These are phyloP conservation scores for Hydraecia micacea DNA, from an alignment of 2,888 invertebrate species.

Conservation along the genomic window DNA sequence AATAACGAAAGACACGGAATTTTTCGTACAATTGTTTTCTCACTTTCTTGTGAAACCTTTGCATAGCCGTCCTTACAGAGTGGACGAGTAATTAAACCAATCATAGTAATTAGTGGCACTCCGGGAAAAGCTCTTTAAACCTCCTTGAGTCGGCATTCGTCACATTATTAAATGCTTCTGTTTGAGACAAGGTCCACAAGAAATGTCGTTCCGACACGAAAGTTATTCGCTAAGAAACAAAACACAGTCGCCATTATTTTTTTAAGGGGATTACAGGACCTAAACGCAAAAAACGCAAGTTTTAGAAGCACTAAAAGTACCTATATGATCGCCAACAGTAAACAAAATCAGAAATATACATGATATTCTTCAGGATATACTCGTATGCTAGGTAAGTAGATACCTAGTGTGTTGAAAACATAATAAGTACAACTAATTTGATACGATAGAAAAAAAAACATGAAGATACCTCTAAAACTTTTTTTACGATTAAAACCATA, in stretches of 20 bases:
- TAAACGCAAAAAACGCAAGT: too few relatives aligned
- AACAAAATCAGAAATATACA: too few relatives aligned
- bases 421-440: too few relatives aligned
- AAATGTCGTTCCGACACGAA: neutral
- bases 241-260: neutral
- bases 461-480: too few relatives aligned
- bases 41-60: conserved; percentile 1
- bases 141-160: neutral
- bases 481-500: too few relatives aligned
- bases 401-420: too few relatives aligned
- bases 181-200: conserved; percentile 17
- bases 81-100: conserved; percentile 44
- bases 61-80: conserved; percentile 2
- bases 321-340: too few relatives aligned
- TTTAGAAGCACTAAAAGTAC: too few relatives aligned
- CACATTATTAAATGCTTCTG: conserved; percentile 10
- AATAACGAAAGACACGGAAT: neutral
- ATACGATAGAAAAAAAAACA: too few relatives aligned
- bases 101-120: conserved; percentile 37
- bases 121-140: conserved; percentile 12
- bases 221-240: neutral
- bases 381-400: too few relatives aligned
- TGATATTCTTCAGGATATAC: too few relatives aligned
- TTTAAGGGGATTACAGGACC: too few relatives aligned
- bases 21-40: neutral